A percentile compares a stretch with the other conserved stretches of the same genome.
phyloP scores from a whole-genome alignment of 2,113 vertebrate genomes.

The Corythornis cristatus region DNA sequence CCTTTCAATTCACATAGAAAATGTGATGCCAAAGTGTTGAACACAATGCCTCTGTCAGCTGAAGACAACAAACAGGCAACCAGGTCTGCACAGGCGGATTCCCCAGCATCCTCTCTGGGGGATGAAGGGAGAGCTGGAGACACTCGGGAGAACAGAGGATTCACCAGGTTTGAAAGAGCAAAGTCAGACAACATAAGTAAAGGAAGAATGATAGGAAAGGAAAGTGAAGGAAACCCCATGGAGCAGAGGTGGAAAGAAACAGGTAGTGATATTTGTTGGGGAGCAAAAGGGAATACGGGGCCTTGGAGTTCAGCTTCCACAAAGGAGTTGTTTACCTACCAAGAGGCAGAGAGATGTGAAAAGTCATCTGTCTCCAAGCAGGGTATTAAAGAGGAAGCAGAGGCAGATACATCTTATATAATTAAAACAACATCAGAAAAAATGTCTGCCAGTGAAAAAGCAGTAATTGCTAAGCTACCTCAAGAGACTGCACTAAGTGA shows the following conservation, averaged over 20 bases:
- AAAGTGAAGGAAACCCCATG: neutral
- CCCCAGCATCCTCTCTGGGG: neutral
- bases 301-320: conserved; percentile 8
- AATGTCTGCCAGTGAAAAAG: conserved; percentile 79
- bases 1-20: neutral
- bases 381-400: conserved; percentile 61
- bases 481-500: conserved; percentile 81
- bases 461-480: conserved; percentile 82
- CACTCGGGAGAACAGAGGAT: neutral
- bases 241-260: conserved; percentile 38
- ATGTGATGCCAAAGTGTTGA: neutral
- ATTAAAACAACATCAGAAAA: conserved; percentile 84
- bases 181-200: neutral
- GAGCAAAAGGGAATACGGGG: neutral
- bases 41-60: neutral
- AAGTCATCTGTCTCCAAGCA: conserved; percentile 70
- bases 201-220: neutral
- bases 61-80: neutral
- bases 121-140: neutral
- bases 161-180: neutral
- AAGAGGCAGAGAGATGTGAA: conserved; percentile 65
- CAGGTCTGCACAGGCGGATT: neutral
- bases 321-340: conserved; percentile 72
- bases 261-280: conserved; percentile 23
- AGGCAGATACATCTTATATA: conserved; percentile 76